Conservation (phyloP, 1,140 invertebrate genomes). For the Apis florea region DNA sequence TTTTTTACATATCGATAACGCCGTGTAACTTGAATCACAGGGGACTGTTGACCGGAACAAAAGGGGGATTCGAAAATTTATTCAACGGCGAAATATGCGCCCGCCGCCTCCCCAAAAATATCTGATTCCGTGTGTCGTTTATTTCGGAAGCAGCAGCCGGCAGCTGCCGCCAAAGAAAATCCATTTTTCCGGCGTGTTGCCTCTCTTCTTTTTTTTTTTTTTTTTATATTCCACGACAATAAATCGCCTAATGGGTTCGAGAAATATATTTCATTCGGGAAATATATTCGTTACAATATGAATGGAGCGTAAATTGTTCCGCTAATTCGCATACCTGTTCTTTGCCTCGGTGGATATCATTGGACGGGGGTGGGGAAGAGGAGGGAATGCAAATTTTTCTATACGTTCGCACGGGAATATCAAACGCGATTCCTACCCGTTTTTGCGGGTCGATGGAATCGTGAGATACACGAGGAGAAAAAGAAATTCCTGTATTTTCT, state of each 20-base stretch:
- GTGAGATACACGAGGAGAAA: too few relatives aligned
- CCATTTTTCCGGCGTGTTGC: constrained; percentile 23
- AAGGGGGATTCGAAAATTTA: constrained; percentile 17
- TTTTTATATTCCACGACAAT: constrained; percentile 2
- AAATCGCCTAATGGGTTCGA: constrained; percentile 15
- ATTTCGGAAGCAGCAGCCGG: constrained; percentile 17
- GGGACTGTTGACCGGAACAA: constrained; percentile 1
- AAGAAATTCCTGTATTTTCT: too few relatives aligned
- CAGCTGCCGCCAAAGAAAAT: not conserved
- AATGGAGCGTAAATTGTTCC: constrained; percentile 4
- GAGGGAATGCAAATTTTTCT: not conserved
- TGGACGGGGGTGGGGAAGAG: not conserved
- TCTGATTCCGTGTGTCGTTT: constrained; percentile 2
- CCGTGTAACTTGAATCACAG: constrained; percentile 14
- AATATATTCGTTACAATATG: not conserved
- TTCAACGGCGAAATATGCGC: constrained; percentile 12
- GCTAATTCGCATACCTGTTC: not conserved
- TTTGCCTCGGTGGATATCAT: not conserved
- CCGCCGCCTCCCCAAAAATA: constrained; percentile 2
- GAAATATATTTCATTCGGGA: not conserved
- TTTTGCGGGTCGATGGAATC: too few relatives aligned
- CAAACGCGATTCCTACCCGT: too few relatives aligned
- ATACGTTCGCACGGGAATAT: not conserved
- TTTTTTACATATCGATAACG: not conserved
- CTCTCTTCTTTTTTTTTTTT: not conserved